Percentiles rank a stretch among this genome's conserved stretches.
phyloP scores from a whole-genome alignment of 2,888 invertebrate species.

The Platycnemis pennipes region DNA sequence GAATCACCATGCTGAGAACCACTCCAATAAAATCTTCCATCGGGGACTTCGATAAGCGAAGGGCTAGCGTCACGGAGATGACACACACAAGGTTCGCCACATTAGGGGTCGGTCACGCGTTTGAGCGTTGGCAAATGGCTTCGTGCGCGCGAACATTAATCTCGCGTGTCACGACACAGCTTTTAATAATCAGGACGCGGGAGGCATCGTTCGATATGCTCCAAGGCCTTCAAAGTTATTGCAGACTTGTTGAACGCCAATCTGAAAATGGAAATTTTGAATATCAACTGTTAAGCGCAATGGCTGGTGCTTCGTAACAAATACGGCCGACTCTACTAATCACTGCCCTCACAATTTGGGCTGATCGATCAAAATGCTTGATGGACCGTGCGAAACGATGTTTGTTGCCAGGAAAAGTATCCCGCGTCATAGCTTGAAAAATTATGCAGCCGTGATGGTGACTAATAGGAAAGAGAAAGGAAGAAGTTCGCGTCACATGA shows the following conservation, averaged over 20 bases:
- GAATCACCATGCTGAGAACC: neutral
- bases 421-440: too few species aligned
- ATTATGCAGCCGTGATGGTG: neutral
- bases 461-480: neutral
- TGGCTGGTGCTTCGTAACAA: neutral
- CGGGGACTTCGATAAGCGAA: constrained; percentile 7
- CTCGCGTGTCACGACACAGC: constrained; percentile 19
- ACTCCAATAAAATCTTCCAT: neutral
- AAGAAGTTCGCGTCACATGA: neutral
- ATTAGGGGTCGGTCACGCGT: neutral
- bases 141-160: neutral
- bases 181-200: neutral
- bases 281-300: neutral
- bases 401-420: neutral
- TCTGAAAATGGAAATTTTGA: neutral
- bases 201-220: neutral
- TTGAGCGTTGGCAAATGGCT: constrained; percentile 1
- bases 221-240: neutral
- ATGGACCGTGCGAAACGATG: neutral
- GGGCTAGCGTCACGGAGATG: neutral
- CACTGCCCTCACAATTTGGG: neutral
- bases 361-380: neutral
- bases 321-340: neutral
- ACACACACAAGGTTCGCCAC: neutral
- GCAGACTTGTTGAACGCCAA: neutral